Conservation (phyloP, 2,888 invertebrate species). For the Plagodis dolabraria region DNA sequence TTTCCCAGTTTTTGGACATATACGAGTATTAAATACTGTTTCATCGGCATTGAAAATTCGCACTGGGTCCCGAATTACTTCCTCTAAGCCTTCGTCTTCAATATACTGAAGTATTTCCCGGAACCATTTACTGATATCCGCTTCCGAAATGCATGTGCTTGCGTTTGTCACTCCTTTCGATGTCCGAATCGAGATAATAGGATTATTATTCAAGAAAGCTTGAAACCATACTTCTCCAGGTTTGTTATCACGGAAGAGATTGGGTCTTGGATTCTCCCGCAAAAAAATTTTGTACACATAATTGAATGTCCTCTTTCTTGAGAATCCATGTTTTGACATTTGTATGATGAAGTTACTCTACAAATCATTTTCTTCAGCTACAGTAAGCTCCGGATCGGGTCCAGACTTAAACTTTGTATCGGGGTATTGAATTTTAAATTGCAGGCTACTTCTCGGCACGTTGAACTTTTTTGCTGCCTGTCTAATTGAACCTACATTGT, state of each 20-base stretch:
- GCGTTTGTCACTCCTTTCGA: conserved; percentile 43
- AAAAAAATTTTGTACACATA: conserved; percentile 32
- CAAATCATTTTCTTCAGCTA: conserved; percentile 19
- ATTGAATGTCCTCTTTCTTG: conserved; percentile 19
- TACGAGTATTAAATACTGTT: conserved; percentile 2
- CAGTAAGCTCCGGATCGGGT: no score
- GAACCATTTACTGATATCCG: conserved; percentile 47
- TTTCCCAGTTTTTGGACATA: neutral
- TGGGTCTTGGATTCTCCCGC: conserved; percentile 25
- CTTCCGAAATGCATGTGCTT: conserved; percentile 46
- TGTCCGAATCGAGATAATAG: conserved; percentile 36
- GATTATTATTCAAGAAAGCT: conserved; percentile 46
- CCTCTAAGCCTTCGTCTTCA: neutral
- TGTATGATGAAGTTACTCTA: no score
- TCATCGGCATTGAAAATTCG: conserved; percentile 1
- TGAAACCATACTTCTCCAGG: conserved; percentile 34
- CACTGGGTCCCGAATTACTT: neutral
- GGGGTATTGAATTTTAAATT: no score
- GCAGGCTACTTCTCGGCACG: no score
- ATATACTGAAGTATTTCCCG: conserved; percentile 35
- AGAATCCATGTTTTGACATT: no score
- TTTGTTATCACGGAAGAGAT: conserved; percentile 28
- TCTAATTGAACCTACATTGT: no score
- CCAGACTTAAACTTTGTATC: no score
- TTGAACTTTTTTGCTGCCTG: no score